Base-by-base conservation (phyloP, 2,888 invertebrate species). In the Campaea margaritaria region DNA sequence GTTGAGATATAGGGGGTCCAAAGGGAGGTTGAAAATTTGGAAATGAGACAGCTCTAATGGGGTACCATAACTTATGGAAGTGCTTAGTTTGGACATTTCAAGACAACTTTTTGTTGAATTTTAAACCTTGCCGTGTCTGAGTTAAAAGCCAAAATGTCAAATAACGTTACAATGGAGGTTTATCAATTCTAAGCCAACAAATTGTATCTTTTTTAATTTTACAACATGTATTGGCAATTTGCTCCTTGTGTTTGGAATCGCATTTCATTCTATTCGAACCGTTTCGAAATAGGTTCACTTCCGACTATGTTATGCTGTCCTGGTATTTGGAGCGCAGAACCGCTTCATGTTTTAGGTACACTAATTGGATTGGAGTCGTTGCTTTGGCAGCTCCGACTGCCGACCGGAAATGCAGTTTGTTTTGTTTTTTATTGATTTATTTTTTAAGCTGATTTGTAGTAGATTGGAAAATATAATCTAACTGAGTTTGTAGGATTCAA, bases 211-310 rank as follows among this genome's bases (percentile, higher is more conserved):
- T 31, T 10, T 9, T 9, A 31, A 7, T 31, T 9, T 31, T 31
- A 10, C 10, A 31, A 7, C 31, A 3, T 31, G 31, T 31, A 31
- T 31, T 7, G 9, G 31, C 9, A 10, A 21, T 5, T 21, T 31
- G 31, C 31, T 7, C 21, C n/a, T n/a, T 5, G 27, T 31, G 7
- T 7, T 7, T 31, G 31, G 7, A 9, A 7, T 31, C 10, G 36
- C 71, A 76, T 81, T 78, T 76, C 75, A 79, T 78, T 80, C 71
- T 68, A 77, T 78, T 75, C 64, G 68, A 74, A 75, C 67, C 67
- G 67, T 65, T 74, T 68, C 70, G 73, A 50, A 72, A n/a, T n/a
- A n/a, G n/a, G n/a, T 76, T 74, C 70, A 75, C 65, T 66, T 74
- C 69, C 69, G 63, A 65, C 66, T 60, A 60, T 67, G 69, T 72